These are phyloP conservation scores for Rhodinocichla rosea DNA, from an alignment of 2,113 vertebrate genomes.

Conservation along the genomic window DNA sequence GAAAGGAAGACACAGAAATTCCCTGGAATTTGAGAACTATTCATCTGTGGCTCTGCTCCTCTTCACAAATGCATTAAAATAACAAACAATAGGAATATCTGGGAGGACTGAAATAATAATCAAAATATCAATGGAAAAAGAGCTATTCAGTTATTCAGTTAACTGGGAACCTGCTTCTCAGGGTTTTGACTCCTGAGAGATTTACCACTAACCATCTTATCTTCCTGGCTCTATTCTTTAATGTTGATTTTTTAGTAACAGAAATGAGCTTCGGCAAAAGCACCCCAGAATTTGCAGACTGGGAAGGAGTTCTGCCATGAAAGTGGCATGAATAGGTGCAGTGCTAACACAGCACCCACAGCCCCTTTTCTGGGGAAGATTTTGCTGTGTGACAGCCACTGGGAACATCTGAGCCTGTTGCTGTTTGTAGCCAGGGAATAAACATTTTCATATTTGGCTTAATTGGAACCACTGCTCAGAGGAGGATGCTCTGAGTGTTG, in stretches of 20 bases:
- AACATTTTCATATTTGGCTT: neutral
- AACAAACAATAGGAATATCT: neutral
- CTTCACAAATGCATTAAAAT: neutral
- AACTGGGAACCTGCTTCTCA: neutral
- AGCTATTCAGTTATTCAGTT: neutral
- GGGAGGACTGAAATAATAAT: neutral
- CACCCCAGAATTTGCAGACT: rapidly evolving
- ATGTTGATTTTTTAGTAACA: neutral
- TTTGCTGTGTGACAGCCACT: neutral
- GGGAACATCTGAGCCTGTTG: neutral
- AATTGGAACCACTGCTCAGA: neutral
- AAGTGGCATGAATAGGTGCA: rapidly evolving
- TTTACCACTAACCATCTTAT: neutral
- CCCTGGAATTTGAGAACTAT: neutral
- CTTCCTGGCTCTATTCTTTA: neutral
- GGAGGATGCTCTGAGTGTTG: neutral
- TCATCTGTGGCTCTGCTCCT: neutral
- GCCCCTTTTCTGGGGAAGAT: neutral
- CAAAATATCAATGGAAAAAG: neutral
- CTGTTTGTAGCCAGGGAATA: neutral
- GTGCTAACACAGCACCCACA: neutral
- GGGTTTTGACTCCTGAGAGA: neutral
- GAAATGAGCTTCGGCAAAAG: neutral
- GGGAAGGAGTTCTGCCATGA: neutral
- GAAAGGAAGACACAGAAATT: neutral